A percentile compares a stretch with the other conserved stretches of the same genome.
phyloP scores from a whole-genome alignment of 2,797 vertebrate species.

The Clarias fuscus region DNA sequence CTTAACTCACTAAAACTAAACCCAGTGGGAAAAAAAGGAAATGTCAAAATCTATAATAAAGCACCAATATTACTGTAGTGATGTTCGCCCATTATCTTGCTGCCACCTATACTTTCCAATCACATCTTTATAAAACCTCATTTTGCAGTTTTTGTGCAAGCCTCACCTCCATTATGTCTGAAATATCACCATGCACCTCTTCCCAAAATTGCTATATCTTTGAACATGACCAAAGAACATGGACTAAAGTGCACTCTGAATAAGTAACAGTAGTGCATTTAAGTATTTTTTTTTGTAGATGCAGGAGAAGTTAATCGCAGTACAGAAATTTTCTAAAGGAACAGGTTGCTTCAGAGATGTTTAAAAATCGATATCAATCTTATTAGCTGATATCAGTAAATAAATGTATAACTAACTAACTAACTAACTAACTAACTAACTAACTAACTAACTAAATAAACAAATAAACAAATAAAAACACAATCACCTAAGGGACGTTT shows the following conservation, averaged over 20 bases:
- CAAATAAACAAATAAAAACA: background rate
- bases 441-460: too few relatives aligned
- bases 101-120: conserved; percentile 7
- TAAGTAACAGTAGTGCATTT: background rate
- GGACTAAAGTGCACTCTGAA: background rate
- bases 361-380: background rate
- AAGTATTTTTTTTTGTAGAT: background rate
- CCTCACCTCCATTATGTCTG: conserved; percentile 9
- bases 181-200: background rate
- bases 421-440: too few relatives aligned
- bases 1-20: background rate
- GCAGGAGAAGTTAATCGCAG: background rate
- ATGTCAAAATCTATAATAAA: background rate
- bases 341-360: background rate
- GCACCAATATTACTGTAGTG: background rate
- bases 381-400: background rate
- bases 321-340: background rate
- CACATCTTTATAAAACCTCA: conserved; percentile 25
- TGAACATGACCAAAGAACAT: background rate
- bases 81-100: conserved; percentile 29
- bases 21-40: background rate
- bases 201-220: background rate
- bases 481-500: background rate
- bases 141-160: conserved; percentile 21
- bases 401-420: too few relatives aligned